Conservation (phyloP, 2,888 invertebrate genomes). For the Hypsopygia costalis region DNA sequence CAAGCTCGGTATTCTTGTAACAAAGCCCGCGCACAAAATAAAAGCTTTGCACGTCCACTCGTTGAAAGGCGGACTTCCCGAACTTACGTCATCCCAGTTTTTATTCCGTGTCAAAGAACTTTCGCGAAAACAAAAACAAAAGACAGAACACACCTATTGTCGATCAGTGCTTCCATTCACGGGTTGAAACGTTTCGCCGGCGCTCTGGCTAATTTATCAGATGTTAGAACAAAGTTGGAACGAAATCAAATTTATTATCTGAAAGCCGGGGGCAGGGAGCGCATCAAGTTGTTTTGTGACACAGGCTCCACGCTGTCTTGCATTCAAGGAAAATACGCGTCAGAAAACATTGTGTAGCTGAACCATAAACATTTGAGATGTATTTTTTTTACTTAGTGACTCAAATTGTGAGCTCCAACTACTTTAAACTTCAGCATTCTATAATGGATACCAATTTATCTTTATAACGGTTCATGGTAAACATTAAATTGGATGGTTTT, state of each 20-base stretch:
- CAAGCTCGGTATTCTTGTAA: constrained; percentile 64
- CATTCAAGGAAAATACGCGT: constrained; percentile 24
- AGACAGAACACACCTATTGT: constrained; percentile 12
- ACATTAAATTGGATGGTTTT: too few species aligned
- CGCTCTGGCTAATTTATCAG: constrained; percentile 29
- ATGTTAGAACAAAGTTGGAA: constrained; percentile 30
- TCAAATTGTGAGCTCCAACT: too few species aligned
- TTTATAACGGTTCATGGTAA: too few species aligned
- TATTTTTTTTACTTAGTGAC: too few species aligned
- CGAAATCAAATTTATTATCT: constrained; percentile 38
- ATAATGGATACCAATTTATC: too few species aligned
- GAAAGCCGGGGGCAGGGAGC: constrained; percentile 20
- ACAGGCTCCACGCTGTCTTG: constrained; percentile 24
- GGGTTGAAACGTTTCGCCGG: background rate
- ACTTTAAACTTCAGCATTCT: too few species aligned
- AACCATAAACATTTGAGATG: background rate
- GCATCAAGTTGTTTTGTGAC: constrained; percentile 35
- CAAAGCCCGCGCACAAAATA: constrained; percentile 70
- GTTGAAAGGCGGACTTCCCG: constrained; percentile 62
- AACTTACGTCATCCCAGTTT: constrained; percentile 54
- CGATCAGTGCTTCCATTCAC: constrained; percentile 1
- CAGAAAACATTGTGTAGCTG: constrained; percentile 22
- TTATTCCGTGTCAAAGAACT: constrained; percentile 38
- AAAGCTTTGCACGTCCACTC: constrained; percentile 70
- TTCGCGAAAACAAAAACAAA: constrained; percentile 41